Evolutionary conservation across 2,113 vertebrate species (phyloP).

Genomic region (Craseonycteris thonglongyai): DNA sequence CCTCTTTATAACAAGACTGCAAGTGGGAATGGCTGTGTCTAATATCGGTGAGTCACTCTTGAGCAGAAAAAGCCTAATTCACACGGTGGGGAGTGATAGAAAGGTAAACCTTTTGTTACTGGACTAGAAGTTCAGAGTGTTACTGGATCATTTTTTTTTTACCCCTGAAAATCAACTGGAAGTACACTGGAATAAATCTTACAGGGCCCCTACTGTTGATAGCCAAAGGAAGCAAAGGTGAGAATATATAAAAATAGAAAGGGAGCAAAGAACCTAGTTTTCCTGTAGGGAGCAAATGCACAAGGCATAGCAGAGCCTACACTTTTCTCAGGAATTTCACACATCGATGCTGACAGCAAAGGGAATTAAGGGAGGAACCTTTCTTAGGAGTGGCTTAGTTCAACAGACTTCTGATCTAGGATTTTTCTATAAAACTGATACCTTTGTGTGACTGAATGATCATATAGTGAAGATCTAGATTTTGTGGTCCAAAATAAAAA

Average conservation of each 20-base stretch:
- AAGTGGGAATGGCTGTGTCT: conserved; percentile 10
- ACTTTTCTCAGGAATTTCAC: neutral
- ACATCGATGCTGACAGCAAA: neutral
- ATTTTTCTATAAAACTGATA: neutral
- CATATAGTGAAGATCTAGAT: neutral
- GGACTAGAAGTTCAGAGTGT: neutral
- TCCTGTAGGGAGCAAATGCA: neutral
- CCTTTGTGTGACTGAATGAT: neutral
- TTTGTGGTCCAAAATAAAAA: neutral
- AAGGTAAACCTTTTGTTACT: neutral
- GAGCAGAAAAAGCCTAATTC: neutral
- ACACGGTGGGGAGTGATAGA: neutral
- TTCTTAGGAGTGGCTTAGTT: neutral
- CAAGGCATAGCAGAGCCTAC: neutral
- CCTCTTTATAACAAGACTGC: conserved; percentile 12
- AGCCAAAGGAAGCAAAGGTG: neutral
- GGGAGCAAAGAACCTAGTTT: neutral
- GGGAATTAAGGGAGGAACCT: neutral
- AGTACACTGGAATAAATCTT: neutral
- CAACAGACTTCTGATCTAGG: neutral
- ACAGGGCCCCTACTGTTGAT: neutral
- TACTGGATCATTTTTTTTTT: neutral
- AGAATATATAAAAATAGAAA: neutral
- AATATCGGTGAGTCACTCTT: neutral
- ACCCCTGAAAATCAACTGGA: neutral